Conservation (phyloP, 2,113 vertebrate species). For the Sisor rabdophorus region DNA sequence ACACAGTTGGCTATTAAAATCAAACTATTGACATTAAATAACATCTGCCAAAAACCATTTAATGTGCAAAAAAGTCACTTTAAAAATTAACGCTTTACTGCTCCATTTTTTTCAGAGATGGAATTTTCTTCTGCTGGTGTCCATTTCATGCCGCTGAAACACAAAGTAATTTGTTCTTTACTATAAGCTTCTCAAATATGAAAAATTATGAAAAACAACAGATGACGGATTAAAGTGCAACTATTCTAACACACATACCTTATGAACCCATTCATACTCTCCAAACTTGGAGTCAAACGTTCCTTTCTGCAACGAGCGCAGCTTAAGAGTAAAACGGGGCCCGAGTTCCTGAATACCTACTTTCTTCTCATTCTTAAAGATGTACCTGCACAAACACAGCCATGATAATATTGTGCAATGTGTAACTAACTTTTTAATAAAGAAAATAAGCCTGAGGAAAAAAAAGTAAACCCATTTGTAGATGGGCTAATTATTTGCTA, state of each 20-base stretch:
- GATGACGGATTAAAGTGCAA: not conserved
- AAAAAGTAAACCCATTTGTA: not conserved
- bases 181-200: not conserved
- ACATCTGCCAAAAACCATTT: not conserved
- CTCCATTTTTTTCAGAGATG: slow-evolving; percentile 73
- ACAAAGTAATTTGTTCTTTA: not conserved
- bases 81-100: not conserved
- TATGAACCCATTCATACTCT: slow-evolving; percentile 97
- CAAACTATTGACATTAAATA: not conserved
- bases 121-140: slow-evolving; percentile 92
- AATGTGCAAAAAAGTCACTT: not conserved
- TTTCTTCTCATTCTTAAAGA: slow-evolving; percentile 95
- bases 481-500: too few relatives aligned
- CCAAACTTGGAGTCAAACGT: slow-evolving; percentile 98
- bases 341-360: slow-evolving; percentile 97
- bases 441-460: not conserved
- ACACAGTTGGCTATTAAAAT: not conserved
- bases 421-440: not conserved
- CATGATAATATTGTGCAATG: not conserved
- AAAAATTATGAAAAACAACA: not conserved
- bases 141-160: slow-evolving; percentile 95
- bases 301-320: slow-evolving; percentile 94
- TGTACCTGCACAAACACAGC: slow-evolving; percentile 68
- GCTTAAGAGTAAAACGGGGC: slow-evolving; percentile 93
- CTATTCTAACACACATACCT: slow-evolving; percentile 70